Percentiles rank a stretch among this genome's conserved stretches.
Conservation (phyloP, 2,888 invertebrate genomes). For the Callinectes sapidus region DNA sequence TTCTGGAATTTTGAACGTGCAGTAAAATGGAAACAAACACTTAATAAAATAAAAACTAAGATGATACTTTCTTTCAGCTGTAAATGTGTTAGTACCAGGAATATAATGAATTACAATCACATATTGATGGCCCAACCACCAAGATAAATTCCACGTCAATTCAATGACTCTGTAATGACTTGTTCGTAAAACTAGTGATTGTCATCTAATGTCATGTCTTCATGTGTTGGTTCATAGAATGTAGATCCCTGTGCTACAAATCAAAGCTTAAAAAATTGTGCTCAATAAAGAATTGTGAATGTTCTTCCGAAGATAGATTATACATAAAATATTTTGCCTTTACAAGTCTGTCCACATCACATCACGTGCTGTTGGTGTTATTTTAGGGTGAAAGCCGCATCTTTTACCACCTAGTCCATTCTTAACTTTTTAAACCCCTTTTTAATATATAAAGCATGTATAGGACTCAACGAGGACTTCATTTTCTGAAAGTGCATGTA, state of each 20-base stretch:
- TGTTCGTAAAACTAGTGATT: background rate
- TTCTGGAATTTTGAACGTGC: too few species aligned
- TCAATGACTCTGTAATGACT: too few species aligned
- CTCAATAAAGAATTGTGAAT: too few species aligned
- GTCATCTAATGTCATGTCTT: background rate
- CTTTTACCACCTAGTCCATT: background rate
- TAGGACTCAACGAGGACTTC: constrained; percentile 29
- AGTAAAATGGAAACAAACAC: background rate
- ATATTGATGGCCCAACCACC: background rate
- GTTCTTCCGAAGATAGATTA: background rate
- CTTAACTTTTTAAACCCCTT: background rate
- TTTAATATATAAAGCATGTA: background rate
- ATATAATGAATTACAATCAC: background rate
- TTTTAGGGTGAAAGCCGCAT: background rate
- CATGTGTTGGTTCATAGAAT: background rate
- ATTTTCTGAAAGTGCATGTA: background rate
- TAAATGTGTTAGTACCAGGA: background rate
- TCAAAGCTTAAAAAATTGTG: too few species aligned
- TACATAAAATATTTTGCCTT: background rate
- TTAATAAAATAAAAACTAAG: too few species aligned
- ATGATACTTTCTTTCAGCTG: background rate
- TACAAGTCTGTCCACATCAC: background rate
- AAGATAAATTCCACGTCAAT: background rate
- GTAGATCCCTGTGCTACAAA: too few species aligned
- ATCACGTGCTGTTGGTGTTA: background rate